phyloP scores from a whole-genome alignment of 2,888 invertebrate genomes.

The Papilio elwesi region DNA sequence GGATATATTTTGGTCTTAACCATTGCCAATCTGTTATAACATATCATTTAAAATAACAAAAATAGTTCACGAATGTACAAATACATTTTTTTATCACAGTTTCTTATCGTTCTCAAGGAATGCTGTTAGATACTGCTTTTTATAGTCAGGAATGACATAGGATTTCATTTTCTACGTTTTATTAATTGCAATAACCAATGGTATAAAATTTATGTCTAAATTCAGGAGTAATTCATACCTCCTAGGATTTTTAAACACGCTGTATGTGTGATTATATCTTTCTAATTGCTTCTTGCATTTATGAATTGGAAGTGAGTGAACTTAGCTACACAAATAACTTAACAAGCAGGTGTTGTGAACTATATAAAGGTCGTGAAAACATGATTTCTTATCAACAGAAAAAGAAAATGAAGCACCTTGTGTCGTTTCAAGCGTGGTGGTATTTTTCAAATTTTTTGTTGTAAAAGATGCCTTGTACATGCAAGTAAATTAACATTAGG shows the following conservation, averaged over 20 bases:
- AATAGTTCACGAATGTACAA: neutral
- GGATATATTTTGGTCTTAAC: too few relatives aligned
- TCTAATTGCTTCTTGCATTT: neutral
- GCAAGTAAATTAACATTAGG: neutral
- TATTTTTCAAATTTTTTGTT: slow-evolving; percentile 69
- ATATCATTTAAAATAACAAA: too few relatives aligned
- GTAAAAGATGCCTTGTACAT: neutral
- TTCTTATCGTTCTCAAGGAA: slow-evolving; percentile 6
- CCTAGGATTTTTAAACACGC: slow-evolving; percentile 8
- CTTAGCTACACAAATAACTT: neutral
- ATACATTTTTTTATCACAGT: slow-evolving; percentile 3
- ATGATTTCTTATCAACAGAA: slow-evolving; percentile 13
- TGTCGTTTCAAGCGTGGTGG: slow-evolving; percentile 76
- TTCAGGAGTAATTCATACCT: slow-evolving; percentile 7
- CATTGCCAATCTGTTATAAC: too few relatives aligned
- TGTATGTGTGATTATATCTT: neutral
- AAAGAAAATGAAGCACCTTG: slow-evolving; percentile 43
- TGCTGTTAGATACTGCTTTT: neutral
- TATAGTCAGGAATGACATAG: slow-evolving; percentile 7
- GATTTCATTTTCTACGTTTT: slow-evolving; percentile 11
- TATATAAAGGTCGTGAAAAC: slow-evolving; percentile 6
- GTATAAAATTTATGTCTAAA: slow-evolving; percentile 31
- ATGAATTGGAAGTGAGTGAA: neutral
- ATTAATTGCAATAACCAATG: neutral
- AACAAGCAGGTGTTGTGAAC: neutral